Evolutionary conservation across 1,140 invertebrate genomes (phyloP).

Genomic region (Brachionus manjavacas): DNA sequence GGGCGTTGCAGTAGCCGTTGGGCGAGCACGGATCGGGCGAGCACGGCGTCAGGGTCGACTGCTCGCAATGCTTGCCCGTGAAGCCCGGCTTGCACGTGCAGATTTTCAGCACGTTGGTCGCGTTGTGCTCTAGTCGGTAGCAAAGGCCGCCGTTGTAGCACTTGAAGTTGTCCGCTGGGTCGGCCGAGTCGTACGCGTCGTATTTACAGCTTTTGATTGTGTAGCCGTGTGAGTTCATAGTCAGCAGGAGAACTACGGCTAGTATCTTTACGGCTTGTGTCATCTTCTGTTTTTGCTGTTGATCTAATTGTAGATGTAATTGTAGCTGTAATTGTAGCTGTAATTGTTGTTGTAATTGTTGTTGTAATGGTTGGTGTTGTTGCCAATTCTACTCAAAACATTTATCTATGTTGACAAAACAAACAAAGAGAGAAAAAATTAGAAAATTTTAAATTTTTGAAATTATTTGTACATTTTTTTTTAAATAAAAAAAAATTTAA

Average conservation of each 20-base stretch:
- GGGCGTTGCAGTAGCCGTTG: conserved; percentile 48
- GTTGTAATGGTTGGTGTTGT: too few species aligned
- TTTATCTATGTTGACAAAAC: too few species aligned
- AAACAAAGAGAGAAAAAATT: too few species aligned
- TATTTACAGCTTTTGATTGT: conserved; percentile 25
- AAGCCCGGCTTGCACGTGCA: conserved; percentile 45
- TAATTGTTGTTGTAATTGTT: background rate
- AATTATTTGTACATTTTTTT: too few species aligned
- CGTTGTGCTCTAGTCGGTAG: background rate
- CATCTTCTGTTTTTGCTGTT: background rate
- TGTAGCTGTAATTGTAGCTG: background rate
- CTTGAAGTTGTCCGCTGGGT: background rate
- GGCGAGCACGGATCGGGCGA: conserved; percentile 43
- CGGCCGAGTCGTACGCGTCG: conserved; percentile 3
- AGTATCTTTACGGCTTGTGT: too few species aligned
- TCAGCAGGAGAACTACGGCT: background rate
- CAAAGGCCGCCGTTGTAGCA: conserved; percentile 37
- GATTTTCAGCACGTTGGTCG: background rate
- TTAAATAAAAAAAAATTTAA: background rate
- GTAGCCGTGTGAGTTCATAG: background rate
- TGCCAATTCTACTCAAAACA: too few species aligned
- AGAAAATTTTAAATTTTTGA: too few species aligned
- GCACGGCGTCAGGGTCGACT: conserved; percentile 24
- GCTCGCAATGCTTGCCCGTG: conserved; percentile 43
- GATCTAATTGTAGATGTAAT: too few species aligned